phyloP scores from a whole-genome alignment of 2,888 invertebrate species.

The Galerucella calmariensis region DNA sequence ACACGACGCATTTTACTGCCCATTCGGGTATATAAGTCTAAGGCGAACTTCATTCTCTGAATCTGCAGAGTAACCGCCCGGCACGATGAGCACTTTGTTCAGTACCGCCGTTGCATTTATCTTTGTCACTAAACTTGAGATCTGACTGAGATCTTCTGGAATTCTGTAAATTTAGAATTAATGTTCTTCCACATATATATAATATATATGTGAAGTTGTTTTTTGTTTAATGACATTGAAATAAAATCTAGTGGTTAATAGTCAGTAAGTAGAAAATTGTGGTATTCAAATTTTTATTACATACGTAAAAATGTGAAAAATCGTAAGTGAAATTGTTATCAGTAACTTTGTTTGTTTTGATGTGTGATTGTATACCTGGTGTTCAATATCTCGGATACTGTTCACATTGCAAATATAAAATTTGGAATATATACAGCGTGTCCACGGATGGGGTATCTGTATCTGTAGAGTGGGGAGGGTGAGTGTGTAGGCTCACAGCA shows the following conservation, averaged over 20 bases:
- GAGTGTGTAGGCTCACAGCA: too few species aligned
- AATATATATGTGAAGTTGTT: neutral
- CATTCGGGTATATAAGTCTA: neutral
- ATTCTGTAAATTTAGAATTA: neutral
- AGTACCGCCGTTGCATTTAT: slow-evolving; percentile 23
- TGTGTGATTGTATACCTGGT: too few species aligned
- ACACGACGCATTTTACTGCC: neutral
- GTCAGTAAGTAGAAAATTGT: neutral
- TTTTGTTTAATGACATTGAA: neutral
- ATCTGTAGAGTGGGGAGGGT: too few species aligned
- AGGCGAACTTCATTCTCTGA: neutral
- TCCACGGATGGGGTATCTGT: too few species aligned
- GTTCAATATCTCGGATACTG: too few species aligned
- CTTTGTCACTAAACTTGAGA: slow-evolving; percentile 13
- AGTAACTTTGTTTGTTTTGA: too few species aligned
- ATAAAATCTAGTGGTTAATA: neutral
- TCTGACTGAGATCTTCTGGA: slow-evolving; percentile 11
- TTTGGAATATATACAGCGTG: too few species aligned
- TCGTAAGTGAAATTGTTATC: too few species aligned
- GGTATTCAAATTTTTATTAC: neutral
- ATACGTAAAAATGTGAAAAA: neutral
- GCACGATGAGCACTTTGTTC: slow-evolving; percentile 9
- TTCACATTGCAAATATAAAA: too few species aligned
- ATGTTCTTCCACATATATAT: neutral
- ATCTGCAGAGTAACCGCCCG: neutral